Base-by-base conservation (phyloP, 2,797 vertebrate species). In the Botia almorhae region DNA sequence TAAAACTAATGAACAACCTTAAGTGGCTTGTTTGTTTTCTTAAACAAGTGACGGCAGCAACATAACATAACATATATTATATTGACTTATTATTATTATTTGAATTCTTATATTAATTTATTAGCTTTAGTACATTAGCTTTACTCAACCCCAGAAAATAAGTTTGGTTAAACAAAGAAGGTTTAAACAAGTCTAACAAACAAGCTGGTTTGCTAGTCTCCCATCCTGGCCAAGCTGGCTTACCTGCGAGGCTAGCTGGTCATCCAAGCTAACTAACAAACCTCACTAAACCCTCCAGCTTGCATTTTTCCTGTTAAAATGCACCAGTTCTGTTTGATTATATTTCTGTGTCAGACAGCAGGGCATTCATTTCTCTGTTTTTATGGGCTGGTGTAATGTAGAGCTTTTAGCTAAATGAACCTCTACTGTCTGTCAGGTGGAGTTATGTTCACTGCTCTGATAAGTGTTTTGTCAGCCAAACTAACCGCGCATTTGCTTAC, bases 331-430 rank as follows among this genome's bases (percentile, higher is more conserved):
- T 26, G 23, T 26, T 26, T 26, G 1, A 26, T 26, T 67, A 82
- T 58, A 58, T 63, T 17, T 12, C 64, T 77, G 48, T 12, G 51
- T 43, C 4, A 50, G 39, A 68, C 73, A 71, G 82, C 75, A 83
- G 29, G 68, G 60, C 63, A 4, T 21, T 58, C 16, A 85, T 87
- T 86, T 80, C 90, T 90, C 79, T 29, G 48, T 76, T 82, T 75
- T 74, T 88, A 89, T 88, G 69, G 16, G 14, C 73, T 84, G 69
- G 85, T 64, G 69, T 85, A 73, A 83, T 82, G 78, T 68, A 76
- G 87, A 86, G 90, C 93, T 94, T 92, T 95, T 91, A 94, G 87
- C 88, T 36, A 89, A 92, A 95, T 94, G 80, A 91, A 94, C 87
- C 73, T 74, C 81, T 64, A 36, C 77, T 78, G 74, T 85, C 86